Evolutionary conservation across 1,140 invertebrate genomes (phyloP).

Genomic region (Drosophila repleta): DNA sequence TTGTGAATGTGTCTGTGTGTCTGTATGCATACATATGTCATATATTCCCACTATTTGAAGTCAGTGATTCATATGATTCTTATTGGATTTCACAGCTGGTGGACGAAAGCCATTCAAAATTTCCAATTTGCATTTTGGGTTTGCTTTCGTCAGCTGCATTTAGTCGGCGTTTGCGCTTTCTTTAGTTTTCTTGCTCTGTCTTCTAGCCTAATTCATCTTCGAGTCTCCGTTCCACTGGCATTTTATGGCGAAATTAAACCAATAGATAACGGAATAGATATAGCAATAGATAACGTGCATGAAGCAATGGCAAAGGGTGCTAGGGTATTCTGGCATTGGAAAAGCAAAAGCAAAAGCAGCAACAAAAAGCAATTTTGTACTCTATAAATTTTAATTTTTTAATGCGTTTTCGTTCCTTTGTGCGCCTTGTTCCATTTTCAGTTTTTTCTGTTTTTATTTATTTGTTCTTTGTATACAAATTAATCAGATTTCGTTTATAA

Average conservation of each 20-base stretch:
- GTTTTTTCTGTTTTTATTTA: too few species aligned
- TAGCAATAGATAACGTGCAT: slow-evolving; percentile 24
- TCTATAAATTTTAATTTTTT: too few species aligned
- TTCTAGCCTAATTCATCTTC: slow-evolving; percentile 60
- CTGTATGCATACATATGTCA: not conserved
- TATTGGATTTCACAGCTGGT: slow-evolving; percentile 33
- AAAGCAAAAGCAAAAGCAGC: too few species aligned
- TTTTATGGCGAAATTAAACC: slow-evolving; percentile 69
- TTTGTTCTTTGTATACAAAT: too few species aligned
- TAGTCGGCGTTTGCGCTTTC: slow-evolving; percentile 14
- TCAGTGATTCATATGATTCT: slow-evolving; percentile 25
- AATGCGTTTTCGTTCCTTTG: too few species aligned
- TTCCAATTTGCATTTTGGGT: slow-evolving; percentile 29
- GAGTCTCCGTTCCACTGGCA: slow-evolving; percentile 56
- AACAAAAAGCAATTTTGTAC: too few species aligned
- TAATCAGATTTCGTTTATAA: too few species aligned
- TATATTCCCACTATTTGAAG: slow-evolving; percentile 30
- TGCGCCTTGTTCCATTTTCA: too few species aligned
- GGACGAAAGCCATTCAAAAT: slow-evolving; percentile 5
- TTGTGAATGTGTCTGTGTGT: not conserved
- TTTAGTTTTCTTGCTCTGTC: slow-evolving; percentile 30
- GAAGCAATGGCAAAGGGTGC: not conserved
- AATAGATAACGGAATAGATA: slow-evolving; percentile 45
- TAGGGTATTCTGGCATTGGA: too few species aligned
- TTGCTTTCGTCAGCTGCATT: slow-evolving; percentile 27